phyloP scores from a whole-genome alignment of 2,113 vertebrate species.

The Cyprinodon brontotheroides region DNA sequence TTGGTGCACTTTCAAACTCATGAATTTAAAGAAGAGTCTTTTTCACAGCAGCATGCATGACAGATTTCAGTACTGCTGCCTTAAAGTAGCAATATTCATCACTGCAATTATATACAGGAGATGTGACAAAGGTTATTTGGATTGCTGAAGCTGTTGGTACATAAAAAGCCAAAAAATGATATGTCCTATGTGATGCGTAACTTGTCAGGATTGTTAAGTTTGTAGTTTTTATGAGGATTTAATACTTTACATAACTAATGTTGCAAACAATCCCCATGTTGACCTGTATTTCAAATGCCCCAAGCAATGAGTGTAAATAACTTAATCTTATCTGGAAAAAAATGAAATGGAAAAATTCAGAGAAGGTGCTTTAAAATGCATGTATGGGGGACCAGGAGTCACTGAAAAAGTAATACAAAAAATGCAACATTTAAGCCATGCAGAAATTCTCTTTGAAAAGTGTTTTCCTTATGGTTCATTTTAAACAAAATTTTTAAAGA shows the following conservation, averaged over 20 bases:
- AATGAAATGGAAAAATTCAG: neutral
- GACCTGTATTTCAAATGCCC: no score
- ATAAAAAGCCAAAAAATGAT: conserved; percentile 21
- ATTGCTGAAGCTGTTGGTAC: conserved; percentile 40
- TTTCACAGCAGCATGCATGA: conserved; percentile 60
- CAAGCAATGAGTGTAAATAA: neutral
- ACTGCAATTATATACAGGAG: conserved; percentile 21
- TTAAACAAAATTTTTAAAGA: no score
- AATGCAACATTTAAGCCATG: no score
- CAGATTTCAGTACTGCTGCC: conserved; percentile 50
- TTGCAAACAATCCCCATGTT: neutral
- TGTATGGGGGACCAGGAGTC: no score
- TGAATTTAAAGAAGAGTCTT: conserved; percentile 63
- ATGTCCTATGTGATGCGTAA: conserved; percentile 22
- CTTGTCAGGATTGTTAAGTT: neutral
- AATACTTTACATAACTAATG: neutral
- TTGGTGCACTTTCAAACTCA: conserved; percentile 61
- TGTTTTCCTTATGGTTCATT: no score
- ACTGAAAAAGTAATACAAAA: no score
- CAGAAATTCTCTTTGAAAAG: no score
- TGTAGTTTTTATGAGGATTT: neutral
- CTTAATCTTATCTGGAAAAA: neutral
- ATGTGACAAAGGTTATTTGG: conserved; percentile 32
- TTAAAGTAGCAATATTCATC: conserved; percentile 54
- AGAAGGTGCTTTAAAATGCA: no score